phyloP scores from a whole-genome alignment of 1,140 invertebrate genomes.

The Drosophila chauvacae region DNA sequence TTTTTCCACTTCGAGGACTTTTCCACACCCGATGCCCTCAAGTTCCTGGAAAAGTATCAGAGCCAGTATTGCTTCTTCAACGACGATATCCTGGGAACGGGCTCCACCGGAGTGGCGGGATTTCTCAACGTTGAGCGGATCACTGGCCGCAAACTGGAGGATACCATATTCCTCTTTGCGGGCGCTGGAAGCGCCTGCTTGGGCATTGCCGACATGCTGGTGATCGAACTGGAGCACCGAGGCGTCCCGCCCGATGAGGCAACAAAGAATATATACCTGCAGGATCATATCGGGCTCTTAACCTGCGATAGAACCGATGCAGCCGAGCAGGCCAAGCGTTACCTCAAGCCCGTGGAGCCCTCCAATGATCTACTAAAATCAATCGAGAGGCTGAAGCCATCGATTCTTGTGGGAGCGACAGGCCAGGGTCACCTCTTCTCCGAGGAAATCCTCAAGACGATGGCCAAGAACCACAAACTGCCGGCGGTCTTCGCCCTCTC shows the following conservation, averaged over 20 bases:
- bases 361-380: neutral
- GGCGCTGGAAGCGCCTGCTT: constrained; percentile 96
- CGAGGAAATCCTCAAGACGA: constrained; percentile 90
- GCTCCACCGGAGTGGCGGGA: constrained; percentile 95
- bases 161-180: constrained; percentile 95
- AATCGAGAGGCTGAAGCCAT: constrained; percentile 34
- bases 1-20: constrained; percentile 98
- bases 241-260: constrained; percentile 88
- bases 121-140: constrained; percentile 92
- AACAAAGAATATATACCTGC: constrained; percentile 89
- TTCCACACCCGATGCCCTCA: constrained; percentile 96
- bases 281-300: constrained; percentile 87
- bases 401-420: constrained; percentile 92
- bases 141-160: constrained; percentile 91
- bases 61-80: constrained; percentile 96
- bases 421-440: constrained; percentile 94
- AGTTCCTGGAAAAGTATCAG: constrained; percentile 94
- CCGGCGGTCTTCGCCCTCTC: constrained; percentile 96
- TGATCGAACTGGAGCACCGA: constrained; percentile 66
- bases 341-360: constrained; percentile 89
- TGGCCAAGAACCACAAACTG: constrained; percentile 87
- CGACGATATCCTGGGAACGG: constrained; percentile 98
- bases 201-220: constrained; percentile 94
- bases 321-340: constrained; percentile 81
- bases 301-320: neutral